Evolutionary conservation across 2,797 vertebrate species (phyloP).

Genomic region (Heteromormyrus szaboi): DNA sequence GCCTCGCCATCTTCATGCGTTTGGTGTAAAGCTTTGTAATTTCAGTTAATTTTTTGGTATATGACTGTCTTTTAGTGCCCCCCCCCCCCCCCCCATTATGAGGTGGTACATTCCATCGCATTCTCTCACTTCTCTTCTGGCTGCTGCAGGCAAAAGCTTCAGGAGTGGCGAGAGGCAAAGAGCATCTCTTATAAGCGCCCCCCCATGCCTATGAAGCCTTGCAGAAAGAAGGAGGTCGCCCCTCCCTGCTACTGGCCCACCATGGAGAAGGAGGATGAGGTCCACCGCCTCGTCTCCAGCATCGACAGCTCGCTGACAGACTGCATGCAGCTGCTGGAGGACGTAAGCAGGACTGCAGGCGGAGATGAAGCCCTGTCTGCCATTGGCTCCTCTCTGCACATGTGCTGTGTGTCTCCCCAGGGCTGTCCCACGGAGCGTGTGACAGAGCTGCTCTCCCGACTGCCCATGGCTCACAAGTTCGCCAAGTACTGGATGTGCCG

Average conservation of each 20-base stretch:
- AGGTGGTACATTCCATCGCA: not conserved
- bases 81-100: not conserved
- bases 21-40: not conserved
- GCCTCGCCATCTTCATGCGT: not conserved
- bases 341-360: conserved; percentile 52
- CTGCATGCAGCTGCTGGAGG: conserved; percentile 65
- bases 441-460: conserved; percentile 55
- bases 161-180: conserved; percentile 76
- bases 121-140: conserved; percentile 8
- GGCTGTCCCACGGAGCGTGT: conserved; percentile 55
- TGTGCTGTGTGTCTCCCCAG: conserved; percentile 41
- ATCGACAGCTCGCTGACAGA: conserved; percentile 63
- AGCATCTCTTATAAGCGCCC: conserved; percentile 86
- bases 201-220: conserved; percentile 61
- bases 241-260: conserved; percentile 57
- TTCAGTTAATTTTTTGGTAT: not conserved
- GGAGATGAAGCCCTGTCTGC: too few relatives aligned
- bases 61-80: not conserved
- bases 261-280: conserved; percentile 63
- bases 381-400: not conserved
- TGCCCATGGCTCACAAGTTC: conserved; percentile 76
- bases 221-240: conserved; percentile 40
- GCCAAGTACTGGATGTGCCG: conserved; percentile 86
- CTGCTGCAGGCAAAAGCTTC: conserved; percentile 66
- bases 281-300: conserved; percentile 51